These are phyloP conservation scores for Lepus europaeus DNA, from an alignment of 2,113 vertebrate genomes.

Conservation along the genomic window DNA sequence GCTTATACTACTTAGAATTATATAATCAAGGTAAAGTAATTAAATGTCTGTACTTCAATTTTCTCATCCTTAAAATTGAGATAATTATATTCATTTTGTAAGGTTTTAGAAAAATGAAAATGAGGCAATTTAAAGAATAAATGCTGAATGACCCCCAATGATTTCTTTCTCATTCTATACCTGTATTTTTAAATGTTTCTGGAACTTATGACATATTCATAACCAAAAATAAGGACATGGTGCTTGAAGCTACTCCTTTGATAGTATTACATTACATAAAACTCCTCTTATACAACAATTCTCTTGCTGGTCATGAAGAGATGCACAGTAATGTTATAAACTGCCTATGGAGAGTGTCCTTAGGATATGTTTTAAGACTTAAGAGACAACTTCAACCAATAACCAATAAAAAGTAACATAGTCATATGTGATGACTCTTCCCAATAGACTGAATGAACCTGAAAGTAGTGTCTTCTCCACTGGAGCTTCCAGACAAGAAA, in stretches of 20 bases:
- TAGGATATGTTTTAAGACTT: neutral
- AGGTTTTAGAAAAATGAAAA: neutral
- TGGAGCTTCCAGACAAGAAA: neutral
- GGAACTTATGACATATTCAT: neutral
- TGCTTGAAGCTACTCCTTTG: too few relatives aligned
- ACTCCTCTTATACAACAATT: neutral
- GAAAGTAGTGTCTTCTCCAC: neutral
- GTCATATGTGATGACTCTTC: neutral
- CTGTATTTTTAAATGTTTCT: neutral
- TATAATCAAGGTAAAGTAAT: neutral
- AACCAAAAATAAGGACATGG: neutral
- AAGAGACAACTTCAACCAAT: rapidly evolving
- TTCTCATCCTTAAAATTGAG: neutral
- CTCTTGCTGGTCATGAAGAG: neutral
- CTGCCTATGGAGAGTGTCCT: neutral
- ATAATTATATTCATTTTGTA: neutral
- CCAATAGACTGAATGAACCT: neutral
- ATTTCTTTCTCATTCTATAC: neutral
- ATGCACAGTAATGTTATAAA: neutral
- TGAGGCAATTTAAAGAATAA: neutral
- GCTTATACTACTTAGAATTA: neutral
- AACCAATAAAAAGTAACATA: neutral
- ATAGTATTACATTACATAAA: neutral
- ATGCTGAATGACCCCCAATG: too few relatives aligned
- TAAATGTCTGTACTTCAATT: neutral